Evolutionary conservation across 1,140 invertebrate species (phyloP).

Genomic region (Grapholita molesta): DNA sequence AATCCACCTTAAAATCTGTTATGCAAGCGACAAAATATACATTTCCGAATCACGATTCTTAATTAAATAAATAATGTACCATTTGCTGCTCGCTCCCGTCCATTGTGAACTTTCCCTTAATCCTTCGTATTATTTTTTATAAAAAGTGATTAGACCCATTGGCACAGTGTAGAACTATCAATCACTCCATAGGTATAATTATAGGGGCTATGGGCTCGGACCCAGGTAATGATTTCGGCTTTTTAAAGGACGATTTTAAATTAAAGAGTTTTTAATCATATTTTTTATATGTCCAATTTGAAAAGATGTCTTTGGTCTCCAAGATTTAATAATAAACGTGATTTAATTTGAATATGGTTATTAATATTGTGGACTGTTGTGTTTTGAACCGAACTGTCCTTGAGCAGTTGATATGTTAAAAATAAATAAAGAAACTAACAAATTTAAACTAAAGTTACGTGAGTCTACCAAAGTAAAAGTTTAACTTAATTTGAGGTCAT

Average conservation of each 20-base stretch:
- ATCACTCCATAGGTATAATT: slow-evolving; percentile 17
- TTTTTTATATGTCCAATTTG: slow-evolving; percentile 27
- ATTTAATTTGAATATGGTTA: not conserved
- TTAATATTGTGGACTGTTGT: not conserved
- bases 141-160: slow-evolving; percentile 15
- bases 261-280: slow-evolving; percentile 60
- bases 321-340: not conserved
- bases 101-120: slow-evolving; percentile 10
- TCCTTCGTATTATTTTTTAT: not conserved
- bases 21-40: not conserved
- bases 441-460: too few relatives aligned
- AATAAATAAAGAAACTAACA: too few relatives aligned
- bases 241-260: slow-evolving; percentile 45
- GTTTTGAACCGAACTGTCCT: too few relatives aligned
- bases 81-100: slow-evolving; percentile 1
- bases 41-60: slow-evolving; percentile 11
- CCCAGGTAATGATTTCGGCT: slow-evolving; percentile 25
- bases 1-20: too few relatives aligned
- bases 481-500: too few relatives aligned
- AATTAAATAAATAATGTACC: slow-evolving; percentile 9
- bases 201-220: not conserved
- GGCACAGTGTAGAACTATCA: slow-evolving; percentile 14
- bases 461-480: too few relatives aligned
- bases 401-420: too few relatives aligned
- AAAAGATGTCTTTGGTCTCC: slow-evolving; percentile 15